Evolutionary conservation across 2,113 vertebrate species (phyloP).

Genomic region (Clarias macrocephalus): DNA sequence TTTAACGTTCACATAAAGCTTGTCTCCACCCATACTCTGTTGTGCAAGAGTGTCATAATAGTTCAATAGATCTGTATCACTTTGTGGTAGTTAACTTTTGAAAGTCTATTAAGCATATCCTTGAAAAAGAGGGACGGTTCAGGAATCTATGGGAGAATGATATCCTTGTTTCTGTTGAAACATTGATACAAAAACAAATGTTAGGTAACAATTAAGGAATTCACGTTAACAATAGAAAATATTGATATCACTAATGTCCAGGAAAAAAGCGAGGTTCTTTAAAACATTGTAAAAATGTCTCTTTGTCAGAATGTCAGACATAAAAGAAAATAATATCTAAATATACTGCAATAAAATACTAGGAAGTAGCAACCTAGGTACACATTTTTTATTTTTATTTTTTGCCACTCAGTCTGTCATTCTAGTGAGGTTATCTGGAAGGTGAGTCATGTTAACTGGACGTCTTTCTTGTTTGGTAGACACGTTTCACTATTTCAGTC

Average conservation of each 20-base stretch:
- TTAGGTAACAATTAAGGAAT: not conserved
- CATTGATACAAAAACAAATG: not conserved
- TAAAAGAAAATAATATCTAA: not conserved
- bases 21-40: not conserved
- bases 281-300: not conserved
- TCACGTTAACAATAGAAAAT: not conserved
- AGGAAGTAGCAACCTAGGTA: not conserved
- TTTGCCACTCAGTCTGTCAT: no score
- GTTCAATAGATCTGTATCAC: not conserved
- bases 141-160: constrained; percentile 62
- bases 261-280: not conserved
- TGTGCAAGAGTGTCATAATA: not conserved
- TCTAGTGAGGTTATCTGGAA: no score
- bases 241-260: not conserved
- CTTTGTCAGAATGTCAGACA: not conserved
- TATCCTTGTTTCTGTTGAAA: constrained; percentile 59
- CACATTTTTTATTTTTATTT: no score
- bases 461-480: no score
- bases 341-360: not conserved
- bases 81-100: constrained; percentile 26
- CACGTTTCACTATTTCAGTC: no score
- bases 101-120: constrained; percentile 57
- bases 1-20: constrained; percentile 51
- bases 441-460: no score
- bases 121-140: constrained; percentile 65